These are phyloP conservation scores for Aphidius colemani DNA, from an alignment of 2,888 invertebrate species.

Conservation along the genomic window DNA sequence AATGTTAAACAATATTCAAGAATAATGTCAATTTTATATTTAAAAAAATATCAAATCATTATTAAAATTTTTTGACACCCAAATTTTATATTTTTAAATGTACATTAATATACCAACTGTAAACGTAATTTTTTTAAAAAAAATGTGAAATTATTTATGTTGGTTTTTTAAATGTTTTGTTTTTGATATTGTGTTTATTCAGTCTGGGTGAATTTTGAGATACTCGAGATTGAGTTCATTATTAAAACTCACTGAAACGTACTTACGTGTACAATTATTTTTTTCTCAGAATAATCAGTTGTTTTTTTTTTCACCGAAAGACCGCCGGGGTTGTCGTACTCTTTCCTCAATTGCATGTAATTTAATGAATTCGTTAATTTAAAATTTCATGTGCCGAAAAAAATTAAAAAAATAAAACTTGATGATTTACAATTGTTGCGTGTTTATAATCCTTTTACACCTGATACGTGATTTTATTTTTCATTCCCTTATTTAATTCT, in stretches of 20 bases:
- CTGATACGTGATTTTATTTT: background rate
- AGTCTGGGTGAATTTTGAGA: no score
- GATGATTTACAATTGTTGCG: no score
- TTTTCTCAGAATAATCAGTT: conserved; percentile 45
- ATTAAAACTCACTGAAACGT: conserved; percentile 47
- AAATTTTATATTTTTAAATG: no score
- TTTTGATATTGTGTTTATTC: no score
- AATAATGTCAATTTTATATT: no score
- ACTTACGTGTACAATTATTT: conserved; percentile 29
- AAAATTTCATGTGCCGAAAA: conserved; percentile 5
- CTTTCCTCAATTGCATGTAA: conserved; percentile 46
- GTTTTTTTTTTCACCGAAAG: conserved; percentile 47
- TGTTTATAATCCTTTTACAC: background rate
- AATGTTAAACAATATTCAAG: no score
- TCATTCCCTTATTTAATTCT: no score
- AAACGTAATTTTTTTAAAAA: no score
- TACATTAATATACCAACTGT: no score
- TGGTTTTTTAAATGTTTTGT: no score
- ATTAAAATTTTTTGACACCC: no score
- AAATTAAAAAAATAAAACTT: background rate
- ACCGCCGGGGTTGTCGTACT: conserved; percentile 46
- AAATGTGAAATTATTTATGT: no score
- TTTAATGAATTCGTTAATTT: conserved; percentile 47
- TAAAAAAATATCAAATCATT: background rate
- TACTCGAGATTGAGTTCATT: conserved; percentile 39